Conservation (phyloP, 2,888 invertebrate genomes). For the Leptogaster cylindrica region DNA sequence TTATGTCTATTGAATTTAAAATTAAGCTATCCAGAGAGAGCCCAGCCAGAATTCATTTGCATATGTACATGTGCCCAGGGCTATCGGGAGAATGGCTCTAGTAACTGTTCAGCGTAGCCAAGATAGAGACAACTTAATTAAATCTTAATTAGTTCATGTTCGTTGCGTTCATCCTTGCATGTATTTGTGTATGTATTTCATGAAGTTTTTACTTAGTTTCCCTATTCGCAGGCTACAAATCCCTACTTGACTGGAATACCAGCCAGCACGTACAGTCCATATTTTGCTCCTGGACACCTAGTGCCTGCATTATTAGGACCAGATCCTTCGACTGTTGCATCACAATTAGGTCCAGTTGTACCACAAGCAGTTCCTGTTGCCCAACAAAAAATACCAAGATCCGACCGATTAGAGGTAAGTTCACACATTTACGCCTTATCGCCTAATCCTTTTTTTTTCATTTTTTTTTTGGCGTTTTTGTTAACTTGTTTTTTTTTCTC, state of each 20-base stretch:
- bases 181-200: too few species aligned
- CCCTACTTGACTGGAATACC: slow-evolving; percentile 92
- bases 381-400: slow-evolving; percentile 93
- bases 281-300: slow-evolving; percentile 86
- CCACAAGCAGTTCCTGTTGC: slow-evolving; percentile 86
- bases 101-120: slow-evolving; percentile 6
- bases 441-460: slow-evolving; percentile 5
- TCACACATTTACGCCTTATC: background rate
- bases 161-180: background rate
- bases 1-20: slow-evolving; percentile 43
- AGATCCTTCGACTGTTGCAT: slow-evolving; percentile 80
- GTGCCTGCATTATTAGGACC: slow-evolving; percentile 90
- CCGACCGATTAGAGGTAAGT: slow-evolving; percentile 95
- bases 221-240: slow-evolving; percentile 75
- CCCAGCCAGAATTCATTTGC: slow-evolving; percentile 12
- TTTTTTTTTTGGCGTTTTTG: slow-evolving; percentile 29
- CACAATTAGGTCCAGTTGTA: slow-evolving; percentile 78
- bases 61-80: slow-evolving; percentile 9
- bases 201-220: slow-evolving; percentile 8
- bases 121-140: slow-evolving; percentile 33
- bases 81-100: slow-evolving; percentile 1
- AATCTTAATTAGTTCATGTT: slow-evolving; percentile 36
- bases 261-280: slow-evolving; percentile 89
- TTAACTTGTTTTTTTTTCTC: slow-evolving; percentile 18
- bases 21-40: slow-evolving; percentile 12